Base-by-base conservation (phyloP, 2,888 invertebrate genomes). In the Drosophila prostipennis region DNA sequence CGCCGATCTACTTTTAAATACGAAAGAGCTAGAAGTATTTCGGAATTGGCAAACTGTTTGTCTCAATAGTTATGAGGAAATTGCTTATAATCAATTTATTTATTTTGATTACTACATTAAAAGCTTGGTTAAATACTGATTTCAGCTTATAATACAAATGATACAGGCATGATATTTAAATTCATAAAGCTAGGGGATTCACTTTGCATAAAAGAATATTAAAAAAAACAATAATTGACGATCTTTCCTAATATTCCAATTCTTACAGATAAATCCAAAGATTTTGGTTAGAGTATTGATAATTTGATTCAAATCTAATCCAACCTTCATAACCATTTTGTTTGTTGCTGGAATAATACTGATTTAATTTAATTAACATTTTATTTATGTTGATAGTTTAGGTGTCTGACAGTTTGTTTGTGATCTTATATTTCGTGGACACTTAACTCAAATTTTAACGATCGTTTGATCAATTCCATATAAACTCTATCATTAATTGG, bases 341-440 rank as follows among this genome's bases (percentile, higher is more conserved):
- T 46, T 37, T 43, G 14, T 19, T 40, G 8, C 11, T 19, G 23
- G 14, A 51, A 42, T 49, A 32, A 54, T 16, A 73, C 29, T 19
- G 49, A 56, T 72, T 72, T 67, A 48, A 74, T 65, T 80, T 78
- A 72, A 87, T 69, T 78, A 56, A 45, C 59, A 45, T 26, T 45
- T 65, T 72, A 74, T 81, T 80, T 80, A 87, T 87, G 72, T 39
- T 55, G 40, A 71, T 63, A 39, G 65, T 63, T 53, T 56, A 34
- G 26, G 10, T 19, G 55, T 65, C 54, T 61, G 71, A 74, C 81
- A 78, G 67, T 37, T 70, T 72, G 63, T 67, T 57, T 48, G 39
- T 42, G 40, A 34, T 58, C 51, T 58, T 65, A 32, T 54, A 58
- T 56, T 42, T 29, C 32, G 32, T 49, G 37, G 19, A 29, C 48